phyloP scores from a whole-genome alignment of 1,140 invertebrate genomes.

The Telenomus remus region DNA sequence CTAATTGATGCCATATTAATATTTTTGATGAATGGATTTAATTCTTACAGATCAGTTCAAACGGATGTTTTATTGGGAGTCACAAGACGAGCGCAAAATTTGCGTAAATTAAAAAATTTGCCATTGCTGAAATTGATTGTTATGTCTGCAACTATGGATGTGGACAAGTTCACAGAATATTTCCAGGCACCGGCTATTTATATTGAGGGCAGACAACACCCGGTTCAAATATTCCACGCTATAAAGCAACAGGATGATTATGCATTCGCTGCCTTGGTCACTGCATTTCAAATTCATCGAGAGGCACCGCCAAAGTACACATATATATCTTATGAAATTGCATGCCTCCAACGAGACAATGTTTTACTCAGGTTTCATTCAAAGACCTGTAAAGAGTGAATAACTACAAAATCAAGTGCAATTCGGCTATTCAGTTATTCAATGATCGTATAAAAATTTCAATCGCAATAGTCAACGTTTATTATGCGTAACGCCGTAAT shows the following conservation, averaged over 20 bases:
- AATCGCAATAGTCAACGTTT: no score
- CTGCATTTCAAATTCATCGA: constrained; percentile 94
- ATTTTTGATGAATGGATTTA: not conserved
- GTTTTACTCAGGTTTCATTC: constrained; percentile 12
- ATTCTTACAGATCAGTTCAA: constrained; percentile 84
- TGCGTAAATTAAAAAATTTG: constrained; percentile 79
- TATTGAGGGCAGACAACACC: constrained; percentile 91
- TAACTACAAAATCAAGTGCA: no score
- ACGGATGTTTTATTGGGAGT: constrained; percentile 95
- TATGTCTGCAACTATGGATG: constrained; percentile 97
- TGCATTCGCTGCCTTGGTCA: constrained; percentile 85
- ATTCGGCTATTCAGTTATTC: no score
- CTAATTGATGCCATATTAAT: not conserved
- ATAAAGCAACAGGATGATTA: constrained; percentile 90
- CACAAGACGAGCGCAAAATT: constrained; percentile 85
- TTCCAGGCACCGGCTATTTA: constrained; percentile 92
- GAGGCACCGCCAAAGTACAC: constrained; percentile 87
- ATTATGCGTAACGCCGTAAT: no score
- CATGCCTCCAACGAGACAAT: not conserved
- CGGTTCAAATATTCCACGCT: constrained; percentile 88
- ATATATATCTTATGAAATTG: constrained; percentile 3
- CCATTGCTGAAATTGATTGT: constrained; percentile 86
- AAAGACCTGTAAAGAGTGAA: no score
- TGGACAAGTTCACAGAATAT: constrained; percentile 93
- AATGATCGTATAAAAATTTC: no score